A percentile compares a stretch with the other conserved stretches of the same genome.
phyloP scores from a whole-genome alignment of 2,888 invertebrate species.

The Bombyx huttoni region DNA sequence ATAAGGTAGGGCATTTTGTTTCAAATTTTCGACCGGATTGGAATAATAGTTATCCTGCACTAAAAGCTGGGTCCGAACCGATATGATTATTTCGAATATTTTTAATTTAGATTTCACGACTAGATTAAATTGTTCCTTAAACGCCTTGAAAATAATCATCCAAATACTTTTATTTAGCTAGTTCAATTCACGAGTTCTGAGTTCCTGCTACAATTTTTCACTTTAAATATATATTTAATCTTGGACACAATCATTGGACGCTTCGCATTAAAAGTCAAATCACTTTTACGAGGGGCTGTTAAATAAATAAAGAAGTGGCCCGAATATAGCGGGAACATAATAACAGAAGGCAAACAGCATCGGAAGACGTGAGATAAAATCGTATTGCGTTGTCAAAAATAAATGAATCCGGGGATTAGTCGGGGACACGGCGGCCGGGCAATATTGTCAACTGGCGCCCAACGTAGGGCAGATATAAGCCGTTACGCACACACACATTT shows the following conservation, averaged over 20 bases:
- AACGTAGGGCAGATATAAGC: constrained; percentile 55
- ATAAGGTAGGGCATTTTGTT: too few relatives aligned
- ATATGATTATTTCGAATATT: too few relatives aligned
- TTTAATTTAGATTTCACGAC: too few relatives aligned
- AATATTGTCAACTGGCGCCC: constrained; percentile 62
- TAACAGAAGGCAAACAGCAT: constrained; percentile 72
- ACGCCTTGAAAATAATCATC: too few relatives aligned
- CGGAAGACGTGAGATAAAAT: constrained; percentile 72
- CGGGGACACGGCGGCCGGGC: constrained; percentile 58
- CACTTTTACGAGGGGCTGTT: constrained; percentile 54
- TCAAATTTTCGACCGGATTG: too few relatives aligned
- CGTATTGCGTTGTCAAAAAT: constrained; percentile 74
- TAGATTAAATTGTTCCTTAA: too few relatives aligned
- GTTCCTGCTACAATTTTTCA: too few relatives aligned
- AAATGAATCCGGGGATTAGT: constrained; percentile 72
- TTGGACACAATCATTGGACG: constrained; percentile 23
- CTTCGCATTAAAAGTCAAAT: constrained; percentile 59
- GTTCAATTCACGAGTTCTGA: too few relatives aligned
- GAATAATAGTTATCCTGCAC: too few relatives aligned
- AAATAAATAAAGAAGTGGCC: constrained; percentile 67
- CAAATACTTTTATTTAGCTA: too few relatives aligned
- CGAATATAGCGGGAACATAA: constrained; percentile 61
- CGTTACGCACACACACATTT: constrained; percentile 17
- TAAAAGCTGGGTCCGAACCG: too few relatives aligned
- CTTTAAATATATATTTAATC: neutral